Base-by-base conservation (phyloP, 2,113 vertebrate species). In the Hemicordylus capensis region DNA sequence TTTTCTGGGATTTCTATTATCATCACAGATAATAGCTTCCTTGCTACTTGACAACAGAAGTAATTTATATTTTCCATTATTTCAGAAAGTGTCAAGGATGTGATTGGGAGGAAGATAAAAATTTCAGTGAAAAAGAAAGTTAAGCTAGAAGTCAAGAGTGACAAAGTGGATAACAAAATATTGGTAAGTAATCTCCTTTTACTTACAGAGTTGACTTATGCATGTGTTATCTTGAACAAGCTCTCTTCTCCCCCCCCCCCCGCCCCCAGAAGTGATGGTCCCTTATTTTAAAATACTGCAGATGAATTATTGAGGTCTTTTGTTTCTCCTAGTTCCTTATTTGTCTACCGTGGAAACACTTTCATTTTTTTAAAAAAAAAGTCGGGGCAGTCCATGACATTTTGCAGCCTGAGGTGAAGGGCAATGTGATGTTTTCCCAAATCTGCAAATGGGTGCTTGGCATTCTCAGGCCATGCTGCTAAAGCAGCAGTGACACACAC, bases 91-190 rank as follows among this genome's bases (percentile, higher is more conserved):
- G 95, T 98, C 89, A 98, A 97, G 95, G 98, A 99, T 97, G 98
- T 98, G 73, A 96, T 99, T 92, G 98, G 98, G 85, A 98, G 97
- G 92, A 99, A 98, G 96, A 97, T 98, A 83, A 98, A 98, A 94
- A 97, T 99, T 94, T 96, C 97, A 0, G 95, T 99, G 88, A 98
- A 97, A 96, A 99, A 97, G 96, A 98, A 97, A 94, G 97, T 99
- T 81, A 99, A 98, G 88, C 93, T 99, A 95, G 98, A 99, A 96
- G 96, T 98, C 85, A 99, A 99, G 95, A 98, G 97, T 86, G 98
- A 99, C 95, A 98, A 97, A 96, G 97, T 98, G 78, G 98, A 99
- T 91, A 99, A 99, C 96, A 97, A 96, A 96, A 98, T 99, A 77
- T 79, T 99, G 98, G 98, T 99, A 95, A 98, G 98, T 94, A 63